These are phyloP conservation scores for Spermophilus dauricus DNA, from an alignment of 2,113 vertebrate genomes.

Conservation along the genomic window DNA sequence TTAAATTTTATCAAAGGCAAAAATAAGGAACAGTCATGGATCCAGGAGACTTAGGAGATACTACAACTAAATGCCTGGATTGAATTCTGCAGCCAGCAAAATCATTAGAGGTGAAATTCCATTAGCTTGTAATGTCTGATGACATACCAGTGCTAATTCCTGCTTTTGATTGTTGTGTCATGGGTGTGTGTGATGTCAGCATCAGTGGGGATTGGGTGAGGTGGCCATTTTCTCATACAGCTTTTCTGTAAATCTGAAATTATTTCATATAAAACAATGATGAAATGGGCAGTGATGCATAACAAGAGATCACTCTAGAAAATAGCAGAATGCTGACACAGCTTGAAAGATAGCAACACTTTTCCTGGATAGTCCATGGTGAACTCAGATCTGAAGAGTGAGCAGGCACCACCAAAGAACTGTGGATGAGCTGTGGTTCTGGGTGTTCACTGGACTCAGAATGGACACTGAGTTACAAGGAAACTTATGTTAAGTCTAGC, in stretches of 20 bases:
- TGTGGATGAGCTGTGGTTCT: no score
- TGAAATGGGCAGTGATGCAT: neutral
- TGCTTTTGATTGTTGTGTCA: neutral
- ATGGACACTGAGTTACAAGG: rapidly evolving
- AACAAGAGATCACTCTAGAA: neutral
- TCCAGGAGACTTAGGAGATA: neutral
- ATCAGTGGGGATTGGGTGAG: neutral
- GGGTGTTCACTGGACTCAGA: neutral
- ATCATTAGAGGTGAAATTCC: neutral
- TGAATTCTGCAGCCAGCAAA: neutral
- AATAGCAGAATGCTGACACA: neutral
- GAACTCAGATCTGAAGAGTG: neutral
- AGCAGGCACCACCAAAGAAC: no score
- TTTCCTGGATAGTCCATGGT: neutral
- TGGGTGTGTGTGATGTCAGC: no score
- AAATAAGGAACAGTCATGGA: neutral
- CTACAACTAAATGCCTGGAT: neutral
- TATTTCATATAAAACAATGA: no score
- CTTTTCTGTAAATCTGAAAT: neutral
- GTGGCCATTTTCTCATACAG: neutral
- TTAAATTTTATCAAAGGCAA: neutral
- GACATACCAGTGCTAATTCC: neutral
- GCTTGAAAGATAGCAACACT: no score
- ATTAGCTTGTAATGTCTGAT: no score
- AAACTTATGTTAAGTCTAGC: neutral